Evolutionary conservation across 2,888 invertebrate species (phyloP), one percentile per base, ranked within the genome.

Genomic region (Agrenia bidenticulata): DNA sequence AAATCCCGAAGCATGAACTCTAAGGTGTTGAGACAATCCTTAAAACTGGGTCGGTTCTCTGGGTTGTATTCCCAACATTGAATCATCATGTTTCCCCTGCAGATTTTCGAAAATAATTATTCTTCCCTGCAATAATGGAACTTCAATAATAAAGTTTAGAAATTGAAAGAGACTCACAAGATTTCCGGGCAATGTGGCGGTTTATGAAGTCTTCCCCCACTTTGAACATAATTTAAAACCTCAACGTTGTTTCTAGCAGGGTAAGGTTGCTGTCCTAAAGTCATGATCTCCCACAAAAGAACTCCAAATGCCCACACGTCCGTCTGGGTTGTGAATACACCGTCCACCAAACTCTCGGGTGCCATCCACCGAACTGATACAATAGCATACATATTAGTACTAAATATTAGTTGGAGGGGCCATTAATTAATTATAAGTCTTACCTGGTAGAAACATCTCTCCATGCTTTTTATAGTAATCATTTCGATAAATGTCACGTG

Each of bases 401-500:
- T n/a, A n/a, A n/a, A n/a, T n/a, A n/a, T n/a, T n/a, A n/a, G n/a
- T n/a, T n/a, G n/a, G n/a, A n/a, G n/a, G n/a, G n/a, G n/a, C n/a
- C n/a, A 32, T 32, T 32, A 32, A 32, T 45, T 45, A 45, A 5
- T 32, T n/a, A n/a, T n/a, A n/a, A n/a, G n/a, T n/a, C n/a, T n/a
- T 15, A 92, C 83, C 94, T 0, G 97, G 98, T 58, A 98, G 80
- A 53, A 96, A 81, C n/a, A 15, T 19, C 82, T 85, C 85, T 1
- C 92, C 73, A 81, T 94, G 94, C 80, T 97, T 96, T 71, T 96
- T 85, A 79, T 98, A 99, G 78, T 98, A 99, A 80, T 98, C 97
- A 78, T 92, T 95, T 80, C 94, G 93, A 81, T 97, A 97, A 70
- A 98, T 93, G 80, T 98, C 97, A 69, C 98, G 84, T 0, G 98